Percentiles rank a stretch among this genome's conserved stretches.
Evolutionary conservation across 2,888 invertebrate species (phyloP).

Genomic region (Caradrina kadenii): DNA sequence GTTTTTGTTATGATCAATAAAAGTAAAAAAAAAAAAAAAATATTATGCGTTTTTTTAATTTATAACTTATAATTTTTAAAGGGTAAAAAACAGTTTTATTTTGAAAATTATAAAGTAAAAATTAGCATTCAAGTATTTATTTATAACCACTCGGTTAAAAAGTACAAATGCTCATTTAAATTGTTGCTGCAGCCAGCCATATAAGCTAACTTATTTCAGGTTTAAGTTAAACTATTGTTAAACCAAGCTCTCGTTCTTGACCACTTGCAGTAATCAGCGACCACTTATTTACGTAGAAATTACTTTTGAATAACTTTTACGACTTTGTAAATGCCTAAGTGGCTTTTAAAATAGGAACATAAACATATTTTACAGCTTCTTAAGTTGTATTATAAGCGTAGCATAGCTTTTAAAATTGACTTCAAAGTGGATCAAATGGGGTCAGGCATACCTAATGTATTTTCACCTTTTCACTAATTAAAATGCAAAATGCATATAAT

Average conservation of each 20-base stretch:
- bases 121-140: too few relatives aligned
- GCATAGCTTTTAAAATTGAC: slow-evolving; percentile 65
- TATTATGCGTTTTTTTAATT: too few relatives aligned
- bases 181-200: not conserved
- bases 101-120: too few relatives aligned
- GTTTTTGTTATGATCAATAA: too few relatives aligned
- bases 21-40: too few relatives aligned
- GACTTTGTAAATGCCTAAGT: slow-evolving; percentile 16
- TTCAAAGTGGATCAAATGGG: slow-evolving; percentile 46
- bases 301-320: slow-evolving; percentile 22
- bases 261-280: slow-evolving; percentile 2
- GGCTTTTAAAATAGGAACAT: slow-evolving; percentile 37
- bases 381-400: slow-evolving; percentile 51
- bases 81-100: too few relatives aligned
- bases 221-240: not conserved
- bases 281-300: slow-evolving; percentile 26
- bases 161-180: too few relatives aligned
- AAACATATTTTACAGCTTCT: slow-evolving; percentile 62
- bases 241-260: not conserved
- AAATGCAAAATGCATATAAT: slow-evolving; percentile 37
- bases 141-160: too few relatives aligned
- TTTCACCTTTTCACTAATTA: slow-evolving; percentile 65
- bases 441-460: slow-evolving; percentile 29
- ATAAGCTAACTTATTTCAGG: not conserved
- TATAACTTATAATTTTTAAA: too few relatives aligned